Conservation (phyloP, 2,888 invertebrate genomes). For the Portevinia maculata region DNA sequence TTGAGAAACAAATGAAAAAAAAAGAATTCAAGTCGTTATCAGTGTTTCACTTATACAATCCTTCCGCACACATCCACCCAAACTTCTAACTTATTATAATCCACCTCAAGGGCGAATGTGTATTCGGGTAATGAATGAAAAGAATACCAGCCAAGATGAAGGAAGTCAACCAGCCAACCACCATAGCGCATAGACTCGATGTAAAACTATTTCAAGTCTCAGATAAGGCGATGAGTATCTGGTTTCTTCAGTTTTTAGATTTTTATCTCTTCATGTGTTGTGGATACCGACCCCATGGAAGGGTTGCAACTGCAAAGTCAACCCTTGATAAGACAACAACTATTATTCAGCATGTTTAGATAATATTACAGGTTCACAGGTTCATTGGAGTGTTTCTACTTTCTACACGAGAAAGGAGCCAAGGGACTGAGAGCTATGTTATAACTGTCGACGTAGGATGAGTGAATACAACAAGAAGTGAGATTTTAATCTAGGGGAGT, state of each 20-base stretch:
- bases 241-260: slow-evolving; percentile 43
- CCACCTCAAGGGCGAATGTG: slow-evolving; percentile 44
- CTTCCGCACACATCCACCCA: slow-evolving; percentile 7
- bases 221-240: slow-evolving; percentile 24
- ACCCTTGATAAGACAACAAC: slow-evolving; percentile 26
- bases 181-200: not conserved
- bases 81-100: slow-evolving; percentile 38
- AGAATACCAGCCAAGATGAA: slow-evolving; percentile 26
- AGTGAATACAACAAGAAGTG: too few species aligned
- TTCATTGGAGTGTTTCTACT: slow-evolving; percentile 56
- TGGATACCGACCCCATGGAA: not conserved
- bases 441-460: too few species aligned
- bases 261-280: slow-evolving; percentile 33
- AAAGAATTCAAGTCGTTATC: slow-evolving; percentile 62
- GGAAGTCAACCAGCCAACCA: slow-evolving; percentile 1
- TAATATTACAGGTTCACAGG: slow-evolving; percentile 69
- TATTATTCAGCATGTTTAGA: slow-evolving; percentile 64
- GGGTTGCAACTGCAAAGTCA: slow-evolving; percentile 6
- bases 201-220: slow-evolving; percentile 57
- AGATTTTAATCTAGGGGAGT: too few species aligned
- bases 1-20: slow-evolving; percentile 20
- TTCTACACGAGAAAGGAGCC: not conserved
- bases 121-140: slow-evolving; percentile 38
- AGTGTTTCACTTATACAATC: slow-evolving; percentile 67
- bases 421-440: not conserved